Evolutionary conservation across 2,113 vertebrate species (phyloP), one percentile per base, ranked within the genome.

Genomic region (Aegotheles bennettii): DNA sequence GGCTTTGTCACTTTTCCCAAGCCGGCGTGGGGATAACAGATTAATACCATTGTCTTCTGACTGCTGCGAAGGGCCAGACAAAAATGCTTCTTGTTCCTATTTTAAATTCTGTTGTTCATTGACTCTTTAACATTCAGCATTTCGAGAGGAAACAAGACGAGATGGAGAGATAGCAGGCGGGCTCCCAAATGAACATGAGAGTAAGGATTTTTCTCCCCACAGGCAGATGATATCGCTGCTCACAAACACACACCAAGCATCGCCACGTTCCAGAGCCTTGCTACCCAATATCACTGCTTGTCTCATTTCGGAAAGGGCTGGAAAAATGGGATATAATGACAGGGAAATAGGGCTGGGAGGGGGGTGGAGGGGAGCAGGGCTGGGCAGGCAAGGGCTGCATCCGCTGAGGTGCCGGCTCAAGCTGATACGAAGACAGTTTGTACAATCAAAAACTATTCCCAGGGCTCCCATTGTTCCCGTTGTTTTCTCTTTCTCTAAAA

Each of bases 261-360:
- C 51, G 60, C 69, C 19, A 3, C 2, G 1, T 70, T 82, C 61
- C 7, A 20, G 33, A 87, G 86, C 69, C 43, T 74, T 35, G 60
- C 77, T 89, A 7, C 73, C 0, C 1, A 65, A 5, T 51, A 33
- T 59, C 0, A 0, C 20, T 0, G 0, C 84, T 67, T 2, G 0
- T 36, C 35, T 94, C 7, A 0, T 68, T 63, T 54, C 3, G 14
- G 51, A 60, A 75, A 14, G 45, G 51, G 31, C 53, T 87, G 45
- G 69, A 56, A 87, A 87, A 94, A 29, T 31, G 35, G 4, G 35
- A 9, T 74, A 3, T 1, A 78, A 17, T 1, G 16, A 12, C 81
- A 75, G 51, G 60, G 73, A 70, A 54, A 18, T 45, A 11, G 74
- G 43, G 38, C 61, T 70, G 67, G 51, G 51, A 43, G 53, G 63